phyloP scores from a whole-genome alignment of 2,888 invertebrate species.

The Diarsia rubi region DNA sequence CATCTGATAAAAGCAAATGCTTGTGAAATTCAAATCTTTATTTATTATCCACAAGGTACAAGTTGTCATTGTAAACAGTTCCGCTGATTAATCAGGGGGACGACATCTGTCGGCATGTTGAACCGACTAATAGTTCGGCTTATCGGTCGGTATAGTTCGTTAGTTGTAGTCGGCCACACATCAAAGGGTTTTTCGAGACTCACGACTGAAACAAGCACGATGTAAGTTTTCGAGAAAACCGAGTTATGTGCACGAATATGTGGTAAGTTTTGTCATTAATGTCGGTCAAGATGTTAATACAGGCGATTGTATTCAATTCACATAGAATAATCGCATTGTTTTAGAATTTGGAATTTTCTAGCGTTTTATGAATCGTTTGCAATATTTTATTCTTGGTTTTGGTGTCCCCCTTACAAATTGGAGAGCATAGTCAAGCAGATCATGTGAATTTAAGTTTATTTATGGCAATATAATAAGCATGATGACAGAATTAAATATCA shows the following conservation, averaged over 20 bases:
- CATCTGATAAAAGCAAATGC: background rate
- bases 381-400: background rate
- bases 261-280: slow-evolving; percentile 69
- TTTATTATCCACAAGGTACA: slow-evolving; percentile 54
- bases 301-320: slow-evolving; percentile 67
- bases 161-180: slow-evolving; percentile 81
- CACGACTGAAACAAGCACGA: slow-evolving; percentile 85
- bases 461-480: background rate
- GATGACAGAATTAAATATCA: no score
- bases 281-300: slow-evolving; percentile 72
- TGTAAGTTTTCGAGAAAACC: slow-evolving; percentile 86
- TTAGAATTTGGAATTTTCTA: slow-evolving; percentile 42
- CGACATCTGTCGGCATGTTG: slow-evolving; percentile 76
- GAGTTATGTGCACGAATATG: slow-evolving; percentile 85
- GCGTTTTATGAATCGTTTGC: slow-evolving; percentile 17
- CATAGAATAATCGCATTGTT: slow-evolving; percentile 63
- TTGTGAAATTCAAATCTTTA: slow-evolving; percentile 33
- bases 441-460: background rate
- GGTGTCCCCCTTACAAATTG: background rate
- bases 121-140: slow-evolving; percentile 74
- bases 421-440: background rate
- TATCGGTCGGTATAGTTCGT: slow-evolving; percentile 82
- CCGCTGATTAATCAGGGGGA: slow-evolving; percentile 75
- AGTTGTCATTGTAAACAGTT: slow-evolving; percentile 75
- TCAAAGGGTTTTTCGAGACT: slow-evolving; percentile 84